phyloP scores from a whole-genome alignment of 1,140 invertebrate species.

The Aphidius ervi region DNA sequence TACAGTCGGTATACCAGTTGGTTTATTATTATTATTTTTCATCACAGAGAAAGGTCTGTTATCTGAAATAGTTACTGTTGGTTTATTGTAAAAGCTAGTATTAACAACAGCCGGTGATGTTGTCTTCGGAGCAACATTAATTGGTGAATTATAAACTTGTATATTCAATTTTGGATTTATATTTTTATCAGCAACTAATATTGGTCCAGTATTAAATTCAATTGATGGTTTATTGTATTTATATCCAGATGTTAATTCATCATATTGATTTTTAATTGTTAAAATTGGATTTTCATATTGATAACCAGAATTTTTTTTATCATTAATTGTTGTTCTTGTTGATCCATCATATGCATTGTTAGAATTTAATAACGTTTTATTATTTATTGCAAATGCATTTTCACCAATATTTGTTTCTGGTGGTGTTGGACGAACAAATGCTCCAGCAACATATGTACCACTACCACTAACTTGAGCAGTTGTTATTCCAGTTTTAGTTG shows the following conservation, averaged over 20 bases:
- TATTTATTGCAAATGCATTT: constrained; percentile 21
- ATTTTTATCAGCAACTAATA: neutral
- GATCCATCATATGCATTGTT: neutral
- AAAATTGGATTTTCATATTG: constrained; percentile 19
- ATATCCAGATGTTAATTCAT: constrained; percentile 24
- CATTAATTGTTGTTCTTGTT: neutral
- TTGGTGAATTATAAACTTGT: too few relatives aligned
- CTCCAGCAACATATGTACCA: constrained; percentile 40
- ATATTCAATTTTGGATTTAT: neutral
- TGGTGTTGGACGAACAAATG: constrained; percentile 26
- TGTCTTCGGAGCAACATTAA: constrained; percentile 16
- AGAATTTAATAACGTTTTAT: constrained; percentile 2
- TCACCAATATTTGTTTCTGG: constrained; percentile 41
- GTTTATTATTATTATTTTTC: constrained; percentile 2
- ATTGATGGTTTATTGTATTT: constrained; percentile 32
- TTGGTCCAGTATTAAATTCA: constrained; percentile 23
- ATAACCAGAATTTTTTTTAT: neutral
- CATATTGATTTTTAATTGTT: constrained; percentile 5
- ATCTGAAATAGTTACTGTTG: constrained; percentile 17
- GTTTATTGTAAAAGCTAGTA: constrained; percentile 31
- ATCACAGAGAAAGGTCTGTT: constrained; percentile 7
- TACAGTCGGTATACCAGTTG: constrained; percentile 24
- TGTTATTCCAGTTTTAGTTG: constrained; percentile 46
- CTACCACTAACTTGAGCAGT: constrained; percentile 45
- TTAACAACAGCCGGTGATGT: constrained; percentile 32